phyloP scores from a whole-genome alignment of 2,797 vertebrate genomes.

The Acestrorhynchus altus region DNA sequence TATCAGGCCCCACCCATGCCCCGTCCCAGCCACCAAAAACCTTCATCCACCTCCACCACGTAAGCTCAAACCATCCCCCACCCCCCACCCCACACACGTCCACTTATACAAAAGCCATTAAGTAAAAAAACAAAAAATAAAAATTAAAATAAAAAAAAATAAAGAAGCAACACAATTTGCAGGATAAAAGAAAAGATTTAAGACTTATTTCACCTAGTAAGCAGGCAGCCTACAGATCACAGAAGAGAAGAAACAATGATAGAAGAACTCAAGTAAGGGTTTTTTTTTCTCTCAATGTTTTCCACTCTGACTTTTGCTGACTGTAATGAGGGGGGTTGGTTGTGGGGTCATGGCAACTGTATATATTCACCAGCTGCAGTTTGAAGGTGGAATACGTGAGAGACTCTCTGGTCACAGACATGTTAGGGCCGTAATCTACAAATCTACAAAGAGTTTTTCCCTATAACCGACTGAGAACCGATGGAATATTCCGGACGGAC shows the following conservation, averaged over 20 bases:
- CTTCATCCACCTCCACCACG: slow-evolving; percentile 47
- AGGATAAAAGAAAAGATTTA: slow-evolving; percentile 55
- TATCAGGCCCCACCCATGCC: slow-evolving; percentile 78
- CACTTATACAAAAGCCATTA: slow-evolving; percentile 63
- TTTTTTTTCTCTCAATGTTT: slow-evolving; percentile 48
- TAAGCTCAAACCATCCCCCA: slow-evolving; percentile 57
- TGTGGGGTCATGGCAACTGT: slow-evolving; percentile 62
- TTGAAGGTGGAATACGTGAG: background rate
- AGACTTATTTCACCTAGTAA: slow-evolving; percentile 68
- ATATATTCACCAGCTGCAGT: slow-evolving; percentile 19
- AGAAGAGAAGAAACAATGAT: slow-evolving; percentile 63
- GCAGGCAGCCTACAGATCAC: slow-evolving; percentile 69
- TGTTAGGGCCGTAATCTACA: slow-evolving; percentile 13
- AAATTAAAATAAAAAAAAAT: no score
- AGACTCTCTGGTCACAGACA: slow-evolving; percentile 13
- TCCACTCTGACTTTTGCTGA: slow-evolving; percentile 71
- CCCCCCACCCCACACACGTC: slow-evolving; percentile 21
- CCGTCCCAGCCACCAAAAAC: slow-evolving; percentile 66
- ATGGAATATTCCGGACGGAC: slow-evolving; percentile 42
- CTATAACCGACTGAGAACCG: slow-evolving; percentile 36
- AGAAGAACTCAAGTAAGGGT: slow-evolving; percentile 74
- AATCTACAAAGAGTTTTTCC: slow-evolving; percentile 23
- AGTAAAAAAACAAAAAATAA: slow-evolving; percentile 67
- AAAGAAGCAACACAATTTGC: slow-evolving; percentile 13
- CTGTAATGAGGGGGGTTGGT: slow-evolving; percentile 62